These are phyloP conservation scores for Alligator mississippiensis DNA, from an alignment of 2,113 vertebrate genomes.

Conservation along the genomic window DNA sequence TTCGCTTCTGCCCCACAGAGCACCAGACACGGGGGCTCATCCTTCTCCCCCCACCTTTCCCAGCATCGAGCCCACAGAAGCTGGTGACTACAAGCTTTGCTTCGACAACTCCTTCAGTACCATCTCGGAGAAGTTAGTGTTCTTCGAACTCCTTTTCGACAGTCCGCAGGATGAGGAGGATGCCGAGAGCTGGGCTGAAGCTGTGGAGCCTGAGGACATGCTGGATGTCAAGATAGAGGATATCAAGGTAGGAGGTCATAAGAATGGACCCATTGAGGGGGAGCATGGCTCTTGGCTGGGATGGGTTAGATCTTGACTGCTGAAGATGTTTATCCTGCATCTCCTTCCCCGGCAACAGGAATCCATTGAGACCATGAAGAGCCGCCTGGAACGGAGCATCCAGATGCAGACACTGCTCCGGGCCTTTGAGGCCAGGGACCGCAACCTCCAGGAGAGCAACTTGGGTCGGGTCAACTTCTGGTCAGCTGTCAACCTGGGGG, in stretches of 20 bases:
- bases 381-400: conserved; percentile 84
- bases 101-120: conserved; percentile 94
- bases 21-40: background rate
- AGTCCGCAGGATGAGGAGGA: conserved; percentile 76
- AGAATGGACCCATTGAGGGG: background rate
- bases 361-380: conserved; percentile 85
- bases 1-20: background rate
- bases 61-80: conserved; percentile 88
- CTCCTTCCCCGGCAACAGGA: conserved; percentile 71
- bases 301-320: too few species aligned
- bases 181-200: conserved; percentile 82
- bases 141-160: conserved; percentile 91
- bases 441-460: conserved; percentile 90
- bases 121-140: conserved; percentile 92
- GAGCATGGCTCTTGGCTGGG: background rate
- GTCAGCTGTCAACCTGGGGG: conserved; percentile 85
- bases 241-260: conserved; percentile 79
- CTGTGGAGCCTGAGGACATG: conserved; percentile 84
- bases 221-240: conserved; percentile 92
- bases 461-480: conserved; percentile 89
- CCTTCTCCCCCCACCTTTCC: background rate
- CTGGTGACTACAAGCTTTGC: conserved; percentile 91
- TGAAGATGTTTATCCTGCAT: background rate
- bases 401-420: conserved; percentile 87
- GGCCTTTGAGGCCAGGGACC: conserved; percentile 89